Evolutionary conservation across 2,888 invertebrate species (phyloP).

Genomic region (Nephrocerus scutellatus): DNA sequence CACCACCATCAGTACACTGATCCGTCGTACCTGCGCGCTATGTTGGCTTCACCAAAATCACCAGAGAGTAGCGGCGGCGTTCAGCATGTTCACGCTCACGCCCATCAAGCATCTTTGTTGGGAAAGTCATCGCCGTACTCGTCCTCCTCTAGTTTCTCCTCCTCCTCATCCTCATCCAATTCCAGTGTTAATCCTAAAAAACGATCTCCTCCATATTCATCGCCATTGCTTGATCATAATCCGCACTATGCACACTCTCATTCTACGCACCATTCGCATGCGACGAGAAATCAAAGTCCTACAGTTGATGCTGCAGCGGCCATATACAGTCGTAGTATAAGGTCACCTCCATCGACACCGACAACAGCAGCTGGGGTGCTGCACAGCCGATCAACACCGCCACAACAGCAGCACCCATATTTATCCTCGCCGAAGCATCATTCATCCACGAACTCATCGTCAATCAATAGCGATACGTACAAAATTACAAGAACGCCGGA

Average conservation of each 20-base stretch:
- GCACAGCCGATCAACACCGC: conserved; percentile 19
- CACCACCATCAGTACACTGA: conserved; percentile 33
- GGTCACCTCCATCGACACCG: conserved; percentile 32
- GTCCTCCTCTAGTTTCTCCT: conserved; percentile 15
- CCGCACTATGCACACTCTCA: conserved; percentile 27
- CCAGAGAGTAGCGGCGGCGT: conserved; percentile 34
- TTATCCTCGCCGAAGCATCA: conserved; percentile 27
- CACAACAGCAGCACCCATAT: conserved; percentile 24
- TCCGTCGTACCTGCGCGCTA: conserved; percentile 35
- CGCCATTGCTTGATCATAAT: too few relatives aligned
- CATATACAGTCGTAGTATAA: conserved; percentile 29
- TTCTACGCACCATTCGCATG: conserved; percentile 18
- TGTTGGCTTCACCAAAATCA: conserved; percentile 47
- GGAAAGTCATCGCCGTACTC: conserved; percentile 18
- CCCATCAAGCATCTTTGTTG: too few relatives aligned
- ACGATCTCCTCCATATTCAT: conserved; percentile 42
- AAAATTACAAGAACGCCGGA: too few relatives aligned
- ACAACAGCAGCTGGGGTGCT: conserved; percentile 16
- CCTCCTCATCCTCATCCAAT: conserved; percentile 25
- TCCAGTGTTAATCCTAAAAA: conserved; percentile 31
- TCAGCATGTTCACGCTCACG: too few relatives aligned
- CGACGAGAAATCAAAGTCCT: conserved; percentile 25
- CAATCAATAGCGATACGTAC: conserved; percentile 21
- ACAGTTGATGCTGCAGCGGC: conserved; percentile 24
- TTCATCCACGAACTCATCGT: conserved; percentile 27